phyloP scores from a whole-genome alignment of 2,888 invertebrate species.

The Melanophora roralis region DNA sequence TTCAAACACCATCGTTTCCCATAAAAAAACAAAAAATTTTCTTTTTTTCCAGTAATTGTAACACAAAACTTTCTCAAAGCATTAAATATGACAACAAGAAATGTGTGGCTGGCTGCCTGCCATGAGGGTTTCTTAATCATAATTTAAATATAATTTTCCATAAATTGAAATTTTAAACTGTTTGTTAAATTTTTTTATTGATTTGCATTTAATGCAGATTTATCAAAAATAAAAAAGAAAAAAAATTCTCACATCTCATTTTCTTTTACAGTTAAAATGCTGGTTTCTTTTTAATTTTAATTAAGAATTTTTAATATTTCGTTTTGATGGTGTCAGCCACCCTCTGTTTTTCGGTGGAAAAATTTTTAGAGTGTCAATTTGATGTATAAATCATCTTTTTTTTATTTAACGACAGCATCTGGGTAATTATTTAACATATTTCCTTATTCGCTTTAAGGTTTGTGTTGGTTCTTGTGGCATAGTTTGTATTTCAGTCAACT shows the following conservation, averaged over 20 bases:
- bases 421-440: constrained; percentile 48
- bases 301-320: constrained; percentile 21
- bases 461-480: neutral
- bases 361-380: constrained; percentile 45
- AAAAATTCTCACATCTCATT: neutral
- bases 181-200: constrained; percentile 47
- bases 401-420: constrained; percentile 54
- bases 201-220: constrained; percentile 61
- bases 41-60: constrained; percentile 5
- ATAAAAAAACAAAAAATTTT: neutral
- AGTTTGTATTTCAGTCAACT: neutral
- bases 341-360: constrained; percentile 2
- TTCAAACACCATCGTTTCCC: constrained; percentile 28
- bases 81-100: neutral
- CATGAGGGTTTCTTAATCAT: constrained; percentile 28
- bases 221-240: constrained; percentile 29
- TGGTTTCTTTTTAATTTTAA: constrained; percentile 30
- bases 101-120: neutral
- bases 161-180: constrained; percentile 53
- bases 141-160: neutral
- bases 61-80: constrained; percentile 13
- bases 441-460: constrained; percentile 16
- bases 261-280: neutral
- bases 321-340: neutral
- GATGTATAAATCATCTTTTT: constrained; percentile 55